Evolutionary conservation across 2,888 invertebrate genomes (phyloP).

Genomic region (Augiades crinisus): DNA sequence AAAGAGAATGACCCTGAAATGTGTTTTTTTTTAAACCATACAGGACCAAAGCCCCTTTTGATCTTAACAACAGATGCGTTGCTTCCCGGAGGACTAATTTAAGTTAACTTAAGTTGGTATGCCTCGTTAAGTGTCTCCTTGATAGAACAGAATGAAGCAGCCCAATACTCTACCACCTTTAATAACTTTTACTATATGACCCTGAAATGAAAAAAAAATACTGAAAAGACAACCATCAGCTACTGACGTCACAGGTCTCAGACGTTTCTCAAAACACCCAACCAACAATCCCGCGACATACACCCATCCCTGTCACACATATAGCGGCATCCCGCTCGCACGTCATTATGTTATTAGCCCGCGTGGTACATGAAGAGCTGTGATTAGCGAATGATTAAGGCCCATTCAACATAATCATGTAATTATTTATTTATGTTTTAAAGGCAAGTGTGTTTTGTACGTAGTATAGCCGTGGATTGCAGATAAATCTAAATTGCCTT

Average conservation of each 20-base stretch:
- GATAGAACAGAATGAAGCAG: too few relatives aligned
- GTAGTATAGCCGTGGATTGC: conserved; percentile 41
- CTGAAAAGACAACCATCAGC: not conserved
- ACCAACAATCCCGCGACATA: not conserved
- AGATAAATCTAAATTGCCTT: too few relatives aligned
- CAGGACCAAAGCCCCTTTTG: too few relatives aligned
- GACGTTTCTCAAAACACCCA: conserved; percentile 1
- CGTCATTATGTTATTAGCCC: conserved; percentile 73
- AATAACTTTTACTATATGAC: too few relatives aligned
- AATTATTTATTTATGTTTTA: conserved; percentile 80
- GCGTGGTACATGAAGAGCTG: conserved; percentile 61
- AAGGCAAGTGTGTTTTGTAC: conserved; percentile 71
- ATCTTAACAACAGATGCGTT: too few relatives aligned
- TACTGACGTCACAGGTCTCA: not conserved
- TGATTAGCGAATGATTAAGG: conserved; percentile 78
- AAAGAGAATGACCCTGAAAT: too few relatives aligned
- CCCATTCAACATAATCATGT: conserved; percentile 77
- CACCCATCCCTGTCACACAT: conserved; percentile 37
- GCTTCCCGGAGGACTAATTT: too few relatives aligned
- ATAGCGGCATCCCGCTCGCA: conserved; percentile 44
- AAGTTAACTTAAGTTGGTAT: too few relatives aligned
- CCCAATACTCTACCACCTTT: too few relatives aligned
- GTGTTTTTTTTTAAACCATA: too few relatives aligned
- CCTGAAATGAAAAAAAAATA: too few relatives aligned
- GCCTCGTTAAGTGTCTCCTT: too few relatives aligned